Percentiles rank a stretch among this genome's conserved stretches.
Conservation (phyloP, 2,888 invertebrate species). For the Byasa hedistus region DNA sequence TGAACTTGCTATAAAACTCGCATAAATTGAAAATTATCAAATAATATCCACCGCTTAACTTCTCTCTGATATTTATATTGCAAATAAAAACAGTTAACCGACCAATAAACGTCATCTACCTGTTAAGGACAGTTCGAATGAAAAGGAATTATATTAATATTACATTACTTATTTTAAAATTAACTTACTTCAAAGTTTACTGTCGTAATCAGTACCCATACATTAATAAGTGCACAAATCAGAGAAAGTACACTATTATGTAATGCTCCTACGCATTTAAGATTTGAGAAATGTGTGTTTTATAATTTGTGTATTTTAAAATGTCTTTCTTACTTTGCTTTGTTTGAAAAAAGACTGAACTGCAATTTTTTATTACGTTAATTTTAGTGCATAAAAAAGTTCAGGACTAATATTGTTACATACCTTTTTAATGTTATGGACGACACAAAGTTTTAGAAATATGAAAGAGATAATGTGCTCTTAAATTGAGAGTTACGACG, state of each 20-base stretch:
- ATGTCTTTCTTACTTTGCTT: background rate
- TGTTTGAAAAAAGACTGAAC: background rate
- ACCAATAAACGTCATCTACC: background rate
- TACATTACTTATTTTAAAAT: too few species aligned
- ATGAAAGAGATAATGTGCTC: background rate
- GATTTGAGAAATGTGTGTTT: background rate
- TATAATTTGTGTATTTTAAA: background rate
- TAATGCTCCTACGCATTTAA: background rate
- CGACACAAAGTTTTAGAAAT: too few species aligned
- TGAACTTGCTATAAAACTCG: too few species aligned
- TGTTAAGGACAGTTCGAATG: background rate
- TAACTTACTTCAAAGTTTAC: too few species aligned
- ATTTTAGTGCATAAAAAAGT: background rate
- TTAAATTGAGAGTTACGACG: background rate
- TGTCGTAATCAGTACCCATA: background rate
- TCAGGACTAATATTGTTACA: too few species aligned
- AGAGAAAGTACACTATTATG: background rate
- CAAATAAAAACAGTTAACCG: conserved; percentile 1
- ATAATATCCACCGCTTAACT: background rate
- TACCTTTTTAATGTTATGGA: too few species aligned
- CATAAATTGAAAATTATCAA: too few species aligned
- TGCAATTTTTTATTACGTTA: background rate
- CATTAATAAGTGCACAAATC: background rate
- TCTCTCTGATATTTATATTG: background rate
- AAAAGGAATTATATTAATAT: background rate